Conservation (phyloP, 1,140 invertebrate genomes). For the Aphidius gifuensis region DNA sequence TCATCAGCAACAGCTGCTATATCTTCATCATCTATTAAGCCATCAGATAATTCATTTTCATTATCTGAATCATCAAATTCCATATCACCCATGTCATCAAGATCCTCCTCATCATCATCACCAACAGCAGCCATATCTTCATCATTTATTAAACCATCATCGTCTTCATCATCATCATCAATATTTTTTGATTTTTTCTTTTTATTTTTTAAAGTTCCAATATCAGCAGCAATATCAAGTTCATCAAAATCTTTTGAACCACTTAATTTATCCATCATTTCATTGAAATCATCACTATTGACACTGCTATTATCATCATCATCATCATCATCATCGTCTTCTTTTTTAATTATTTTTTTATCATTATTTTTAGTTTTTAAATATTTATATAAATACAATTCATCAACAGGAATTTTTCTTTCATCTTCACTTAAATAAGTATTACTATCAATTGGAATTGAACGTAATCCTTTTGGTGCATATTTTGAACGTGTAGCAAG, state of each 20-base stretch:
- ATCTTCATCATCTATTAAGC: conserved; percentile 27
- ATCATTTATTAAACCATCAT: not conserved
- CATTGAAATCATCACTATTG: conserved; percentile 84
- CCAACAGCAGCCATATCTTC: conserved; percentile 40
- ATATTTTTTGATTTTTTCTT: conserved; percentile 35
- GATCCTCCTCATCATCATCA: conserved; percentile 46
- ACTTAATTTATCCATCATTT: conserved; percentile 69
- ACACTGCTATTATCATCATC: conserved; percentile 78
- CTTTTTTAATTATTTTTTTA: conserved; percentile 41
- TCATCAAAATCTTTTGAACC: conserved; percentile 60
- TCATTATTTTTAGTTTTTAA: conserved; percentile 42
- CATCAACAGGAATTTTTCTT: conserved; percentile 75
- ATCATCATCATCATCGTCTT: conserved; percentile 65
- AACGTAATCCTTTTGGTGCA: conserved; percentile 60
- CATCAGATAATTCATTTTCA: conserved; percentile 36
- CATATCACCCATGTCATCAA: conserved; percentile 38
- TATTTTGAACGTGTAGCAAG: conserved; percentile 58
- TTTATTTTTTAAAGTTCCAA: conserved; percentile 37
- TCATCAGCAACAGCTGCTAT: conserved; percentile 28
- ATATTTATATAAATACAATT: conserved; percentile 74
- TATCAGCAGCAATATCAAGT: conserved; percentile 56
- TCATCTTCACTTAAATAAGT: conserved; percentile 69
- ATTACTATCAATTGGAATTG: conserved; percentile 65
- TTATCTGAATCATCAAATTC: conserved; percentile 40
- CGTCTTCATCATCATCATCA: not conserved